Percentiles rank a stretch among this genome's conserved stretches.
These are phyloP conservation scores for Ormyrus nitidulus DNA, from an alignment of 2,888 invertebrate genomes.

Conservation along the genomic window DNA sequence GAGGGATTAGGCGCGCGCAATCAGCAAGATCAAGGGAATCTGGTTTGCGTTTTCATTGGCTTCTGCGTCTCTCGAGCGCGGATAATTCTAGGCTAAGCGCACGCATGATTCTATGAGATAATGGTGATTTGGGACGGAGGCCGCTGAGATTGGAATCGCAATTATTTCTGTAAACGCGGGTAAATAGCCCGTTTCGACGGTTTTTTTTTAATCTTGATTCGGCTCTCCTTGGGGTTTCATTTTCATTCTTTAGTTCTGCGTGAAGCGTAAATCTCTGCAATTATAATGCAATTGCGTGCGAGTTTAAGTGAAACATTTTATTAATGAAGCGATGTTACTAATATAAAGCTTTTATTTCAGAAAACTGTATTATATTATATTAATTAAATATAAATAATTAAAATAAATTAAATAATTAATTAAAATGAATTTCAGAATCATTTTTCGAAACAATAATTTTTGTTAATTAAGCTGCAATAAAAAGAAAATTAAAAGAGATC, in stretches of 20 bases:
- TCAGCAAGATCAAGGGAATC: slow-evolving; percentile 70
- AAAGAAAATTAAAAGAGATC: not conserved
- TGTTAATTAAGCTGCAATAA: not conserved
- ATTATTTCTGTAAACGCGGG: not conserved
- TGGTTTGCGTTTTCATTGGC: slow-evolving; percentile 59
- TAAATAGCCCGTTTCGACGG: not conserved
- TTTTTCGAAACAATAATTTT: not conserved
- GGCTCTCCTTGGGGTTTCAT: too few species aligned
- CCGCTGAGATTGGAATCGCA: not conserved
- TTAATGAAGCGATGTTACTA: too few species aligned
- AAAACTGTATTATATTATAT: too few species aligned
- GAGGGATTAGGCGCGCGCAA: slow-evolving; percentile 17
- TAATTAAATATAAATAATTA: too few species aligned
- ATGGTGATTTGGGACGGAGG: slow-evolving; percentile 5
- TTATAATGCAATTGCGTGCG: too few species aligned
- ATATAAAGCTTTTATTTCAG: too few species aligned
- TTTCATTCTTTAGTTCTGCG: too few species aligned
- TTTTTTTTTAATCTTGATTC: not conserved
- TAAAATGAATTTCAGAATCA: not conserved
- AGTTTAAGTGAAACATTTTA: too few species aligned
- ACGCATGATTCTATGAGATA: slow-evolving; percentile 17
- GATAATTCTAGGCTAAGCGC: not conserved
- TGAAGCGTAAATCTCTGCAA: too few species aligned
- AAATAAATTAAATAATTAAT: too few species aligned
- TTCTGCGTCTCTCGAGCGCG: not conserved